Conservation (phyloP, 2,797 vertebrate genomes). For the Melopsittacus undulatus region DNA sequence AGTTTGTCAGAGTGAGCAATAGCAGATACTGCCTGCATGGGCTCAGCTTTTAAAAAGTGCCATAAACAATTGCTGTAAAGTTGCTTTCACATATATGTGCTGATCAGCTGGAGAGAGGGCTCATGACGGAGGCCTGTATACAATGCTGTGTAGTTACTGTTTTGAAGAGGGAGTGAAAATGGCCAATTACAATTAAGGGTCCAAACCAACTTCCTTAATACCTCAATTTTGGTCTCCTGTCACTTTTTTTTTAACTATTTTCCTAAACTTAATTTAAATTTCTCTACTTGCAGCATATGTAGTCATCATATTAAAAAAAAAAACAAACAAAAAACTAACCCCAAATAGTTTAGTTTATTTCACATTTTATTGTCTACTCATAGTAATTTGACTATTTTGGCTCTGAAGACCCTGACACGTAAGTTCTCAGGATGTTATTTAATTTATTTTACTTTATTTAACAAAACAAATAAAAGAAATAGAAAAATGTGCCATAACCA, state of each 20-base stretch:
- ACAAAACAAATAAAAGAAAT: not conserved
- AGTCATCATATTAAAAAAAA: not conserved
- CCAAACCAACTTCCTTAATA: not conserved
- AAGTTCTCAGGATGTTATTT: not conserved
- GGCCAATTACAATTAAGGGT: not conserved
- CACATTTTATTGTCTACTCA: not conserved
- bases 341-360: rapidly evolving
- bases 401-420: not conserved
- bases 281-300: not conserved
- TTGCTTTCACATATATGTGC: not conserved
- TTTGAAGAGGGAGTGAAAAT: not conserved
- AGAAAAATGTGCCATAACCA: not conserved
- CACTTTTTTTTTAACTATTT: not conserved
- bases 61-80: not conserved
- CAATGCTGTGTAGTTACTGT: not conserved
- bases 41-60: not conserved
- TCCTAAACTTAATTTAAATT: not conserved
- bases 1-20: not conserved
- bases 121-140: not conserved
- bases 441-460: not conserved
- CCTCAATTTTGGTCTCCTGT: not conserved
- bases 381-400: not conserved
- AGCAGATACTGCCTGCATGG: not conserved
- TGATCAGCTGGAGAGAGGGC: not conserved
- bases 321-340: not conserved